A percentile compares a stretch with the other conserved stretches of the same genome.
Evolutionary conservation across 2,888 invertebrate species (phyloP).

Genomic region (Leptopterna dolabrata): DNA sequence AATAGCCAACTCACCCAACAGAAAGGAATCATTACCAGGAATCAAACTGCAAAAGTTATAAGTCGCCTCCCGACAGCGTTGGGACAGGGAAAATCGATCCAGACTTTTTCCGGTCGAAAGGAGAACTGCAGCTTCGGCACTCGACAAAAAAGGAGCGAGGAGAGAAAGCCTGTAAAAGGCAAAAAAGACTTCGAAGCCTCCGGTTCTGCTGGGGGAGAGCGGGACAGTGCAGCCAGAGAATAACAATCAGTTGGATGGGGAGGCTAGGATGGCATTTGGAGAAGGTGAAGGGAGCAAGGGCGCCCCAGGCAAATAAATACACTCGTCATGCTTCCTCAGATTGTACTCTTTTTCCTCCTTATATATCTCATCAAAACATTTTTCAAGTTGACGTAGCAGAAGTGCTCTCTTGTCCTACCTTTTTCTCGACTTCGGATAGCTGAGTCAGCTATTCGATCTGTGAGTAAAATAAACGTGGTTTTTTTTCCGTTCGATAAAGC

Average conservation of each 20-base stretch:
- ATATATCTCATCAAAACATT: conserved; percentile 54
- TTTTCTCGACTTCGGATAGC: not conserved
- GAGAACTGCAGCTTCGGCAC: conserved; percentile 52
- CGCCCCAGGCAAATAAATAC: conserved; percentile 52
- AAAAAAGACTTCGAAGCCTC: conserved; percentile 5
- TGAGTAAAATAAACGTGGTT: conserved; percentile 9
- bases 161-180: conserved; percentile 14
- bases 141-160: conserved; percentile 21
- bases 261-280: conserved; percentile 26
- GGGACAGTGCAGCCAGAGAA: conserved; percentile 30
- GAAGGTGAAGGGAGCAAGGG: conserved; percentile 25
- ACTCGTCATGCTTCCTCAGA: conserved; percentile 50
- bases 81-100: not conserved
- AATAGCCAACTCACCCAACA: no score
- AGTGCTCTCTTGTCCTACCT: conserved; percentile 28
- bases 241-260: conserved; percentile 48
- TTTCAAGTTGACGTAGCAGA: conserved; percentile 54
- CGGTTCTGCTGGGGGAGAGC: not conserved
- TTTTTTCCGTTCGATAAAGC: not conserved
- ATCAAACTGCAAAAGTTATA: not conserved
- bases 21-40: no score
- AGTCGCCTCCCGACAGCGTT: not conserved
- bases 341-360: conserved; percentile 33
- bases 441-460: not conserved
- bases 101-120: conserved; percentile 52